Conservation (phyloP, 1,140 invertebrate species). For the Bathynomus jamesi region DNA sequence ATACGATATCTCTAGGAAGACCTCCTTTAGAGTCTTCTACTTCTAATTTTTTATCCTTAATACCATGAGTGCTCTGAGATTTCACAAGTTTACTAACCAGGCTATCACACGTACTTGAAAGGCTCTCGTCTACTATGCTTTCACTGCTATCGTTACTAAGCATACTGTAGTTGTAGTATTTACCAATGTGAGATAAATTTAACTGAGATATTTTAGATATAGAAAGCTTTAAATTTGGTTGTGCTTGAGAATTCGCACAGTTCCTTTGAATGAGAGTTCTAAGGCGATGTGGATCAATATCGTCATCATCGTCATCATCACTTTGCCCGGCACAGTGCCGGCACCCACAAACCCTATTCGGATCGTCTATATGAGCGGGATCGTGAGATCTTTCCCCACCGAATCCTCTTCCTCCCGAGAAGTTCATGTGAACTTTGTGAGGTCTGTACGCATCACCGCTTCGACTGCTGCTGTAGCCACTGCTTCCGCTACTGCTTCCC, state of each 20-base stretch:
- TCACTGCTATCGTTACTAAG: slow-evolving; percentile 63
- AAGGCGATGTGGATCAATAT: slow-evolving; percentile 23
- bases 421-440: slow-evolving; percentile 17
- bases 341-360: slow-evolving; percentile 12
- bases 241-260: slow-evolving; percentile 22
- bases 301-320: slow-evolving; percentile 24
- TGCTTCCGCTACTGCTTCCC: slow-evolving; percentile 25
- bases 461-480: slow-evolving; percentile 23
- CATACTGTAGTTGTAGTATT: slow-evolving; percentile 60
- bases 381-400: background rate
- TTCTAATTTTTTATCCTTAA: slow-evolving; percentile 41
- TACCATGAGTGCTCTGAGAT: slow-evolving; percentile 54
- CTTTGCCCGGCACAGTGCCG: slow-evolving; percentile 21
- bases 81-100: slow-evolving; percentile 48
- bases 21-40: slow-evolving; percentile 2
- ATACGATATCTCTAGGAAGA: slow-evolving; percentile 61
- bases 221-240: slow-evolving; percentile 56
- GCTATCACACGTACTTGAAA: slow-evolving; percentile 35
- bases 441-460: slow-evolving; percentile 23
- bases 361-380: background rate
- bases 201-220: slow-evolving; percentile 65
- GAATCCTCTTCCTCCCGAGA: slow-evolving; percentile 31
- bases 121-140: slow-evolving; percentile 45
- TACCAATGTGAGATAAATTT: slow-evolving; percentile 57
- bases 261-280: slow-evolving; percentile 24